Base-by-base conservation (phyloP, 2,797 vertebrate species). In the Myotis findleyi region DNA sequence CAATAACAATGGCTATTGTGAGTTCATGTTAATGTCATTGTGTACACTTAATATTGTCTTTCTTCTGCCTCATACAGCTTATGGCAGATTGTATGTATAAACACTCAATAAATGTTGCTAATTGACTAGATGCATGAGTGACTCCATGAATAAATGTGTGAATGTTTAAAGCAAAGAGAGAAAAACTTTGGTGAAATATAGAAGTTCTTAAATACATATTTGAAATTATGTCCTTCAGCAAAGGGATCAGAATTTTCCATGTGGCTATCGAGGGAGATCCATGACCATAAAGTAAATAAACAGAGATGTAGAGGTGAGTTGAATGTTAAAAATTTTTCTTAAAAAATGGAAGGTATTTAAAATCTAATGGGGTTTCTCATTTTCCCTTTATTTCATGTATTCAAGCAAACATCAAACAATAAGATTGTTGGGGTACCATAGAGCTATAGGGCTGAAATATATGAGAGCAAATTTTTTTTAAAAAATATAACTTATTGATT, bases 331-430 rank as follows among this genome's bases (percentile, higher is more conserved):
- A 27, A 14, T 7, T 75, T 79, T 94, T 57, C 68, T 95, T 33
- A 59, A 91, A 64, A 89, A 77, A n/a, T 33, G 36, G 21, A 59
- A 80, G 51, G 9, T 38, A 69, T 82, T 92, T 89, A 94, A 93
- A 93, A 86, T 23, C 30, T 8, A 92, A 69, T 57, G n/a, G 10
- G 14, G 3, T 85, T 91, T 66, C 44, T 75, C 20, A 68, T 38
- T 57, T 82, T 80, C 14, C 36, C 25, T 92, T 55, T 88, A 80
- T 69, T 49, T 85, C 17, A 27, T 44, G 8, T n/a, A 30, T 77
- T 90, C 16, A 91, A 89, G 62, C 30, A 77, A 8, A 68, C 8
- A 81, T 25, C 18, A 12, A 93, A 64, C 38, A 83, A 91, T 51
- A 73, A 30, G 73, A n/a, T 44, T 36, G 5, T 25, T 55, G 27